Conservation (phyloP, 2,797 vertebrate species). For the Pteronotus mesoamericanus region DNA sequence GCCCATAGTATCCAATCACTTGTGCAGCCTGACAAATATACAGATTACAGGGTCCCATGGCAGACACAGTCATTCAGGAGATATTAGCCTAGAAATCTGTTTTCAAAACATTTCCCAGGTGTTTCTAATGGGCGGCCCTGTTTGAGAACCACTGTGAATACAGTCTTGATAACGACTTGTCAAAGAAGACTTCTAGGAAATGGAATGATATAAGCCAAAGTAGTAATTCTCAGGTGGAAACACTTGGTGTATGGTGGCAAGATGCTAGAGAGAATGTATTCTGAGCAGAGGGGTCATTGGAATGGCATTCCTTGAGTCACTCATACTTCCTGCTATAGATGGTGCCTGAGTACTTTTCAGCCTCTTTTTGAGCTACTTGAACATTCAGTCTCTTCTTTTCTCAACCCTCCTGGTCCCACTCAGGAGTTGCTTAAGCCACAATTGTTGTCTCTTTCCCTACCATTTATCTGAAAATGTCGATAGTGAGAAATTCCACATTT, state of each 20-base stretch:
- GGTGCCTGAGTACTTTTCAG: neutral
- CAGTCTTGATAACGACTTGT: neutral
- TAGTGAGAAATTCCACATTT: neutral
- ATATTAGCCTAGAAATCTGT: neutral
- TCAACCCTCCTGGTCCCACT: neutral
- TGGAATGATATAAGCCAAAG: neutral
- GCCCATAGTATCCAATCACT: neutral
- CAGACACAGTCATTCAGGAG: neutral
- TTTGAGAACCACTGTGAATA: constrained; percentile 1
- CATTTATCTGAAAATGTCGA: neutral
- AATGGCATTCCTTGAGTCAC: neutral
- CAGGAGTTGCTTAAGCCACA: neutral
- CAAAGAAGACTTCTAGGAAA: neutral
- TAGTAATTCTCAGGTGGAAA: neutral
- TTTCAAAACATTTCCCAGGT: neutral
- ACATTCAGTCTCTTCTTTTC: neutral
- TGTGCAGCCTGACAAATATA: neutral
- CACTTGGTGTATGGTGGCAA: neutral
- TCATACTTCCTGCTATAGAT: neutral
- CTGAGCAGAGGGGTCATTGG: neutral
- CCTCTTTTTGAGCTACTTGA: neutral
- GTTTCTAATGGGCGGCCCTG: neutral
- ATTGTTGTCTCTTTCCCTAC: neutral
- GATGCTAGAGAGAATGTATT: neutral
- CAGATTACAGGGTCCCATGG: neutral